Conservation (phyloP, 23 tunicate genomes). For the Clavelina lepadiformis region DNA sequence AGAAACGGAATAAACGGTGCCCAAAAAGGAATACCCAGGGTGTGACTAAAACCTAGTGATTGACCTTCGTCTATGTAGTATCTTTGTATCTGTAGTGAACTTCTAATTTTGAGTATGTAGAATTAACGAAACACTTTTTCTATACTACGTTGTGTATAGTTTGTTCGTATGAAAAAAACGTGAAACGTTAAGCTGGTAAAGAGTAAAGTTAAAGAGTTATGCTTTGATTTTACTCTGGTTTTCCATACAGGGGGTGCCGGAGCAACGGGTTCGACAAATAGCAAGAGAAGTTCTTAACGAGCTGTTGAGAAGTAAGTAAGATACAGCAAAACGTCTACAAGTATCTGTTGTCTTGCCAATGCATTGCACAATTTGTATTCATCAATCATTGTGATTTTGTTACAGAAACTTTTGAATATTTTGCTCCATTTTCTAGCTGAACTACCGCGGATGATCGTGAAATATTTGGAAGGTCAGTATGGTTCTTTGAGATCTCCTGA, state of each 20-base stretch:
- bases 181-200: not conserved
- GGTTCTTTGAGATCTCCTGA: not conserved
- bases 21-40: slow-evolving; percentile 30
- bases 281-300: slow-evolving; percentile 44
- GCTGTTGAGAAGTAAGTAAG: slow-evolving; percentile 27
- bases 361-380: not conserved
- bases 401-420: not conserved
- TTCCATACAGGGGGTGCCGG: slow-evolving; percentile 29
- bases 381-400: not conserved
- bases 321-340: not conserved
- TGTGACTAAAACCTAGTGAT: too few species aligned
- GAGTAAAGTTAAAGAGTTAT: not conserved
- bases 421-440: slow-evolving; percentile 19
- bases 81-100: too few species aligned
- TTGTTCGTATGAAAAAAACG: not conserved
- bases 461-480: slow-evolving; percentile 9
- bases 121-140: too few species aligned
- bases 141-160: not conserved
- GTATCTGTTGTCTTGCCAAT: not conserved
- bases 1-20: slow-evolving; percentile 32
- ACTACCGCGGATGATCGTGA: slow-evolving; percentile 17
- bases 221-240: not conserved
- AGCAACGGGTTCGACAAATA: slow-evolving; percentile 47
- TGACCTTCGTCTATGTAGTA: too few species aligned
- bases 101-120: too few species aligned